These are phyloP conservation scores for Phoxinus dragarum DNA, from an alignment of 2,797 vertebrate species.

Conservation along the genomic window DNA sequence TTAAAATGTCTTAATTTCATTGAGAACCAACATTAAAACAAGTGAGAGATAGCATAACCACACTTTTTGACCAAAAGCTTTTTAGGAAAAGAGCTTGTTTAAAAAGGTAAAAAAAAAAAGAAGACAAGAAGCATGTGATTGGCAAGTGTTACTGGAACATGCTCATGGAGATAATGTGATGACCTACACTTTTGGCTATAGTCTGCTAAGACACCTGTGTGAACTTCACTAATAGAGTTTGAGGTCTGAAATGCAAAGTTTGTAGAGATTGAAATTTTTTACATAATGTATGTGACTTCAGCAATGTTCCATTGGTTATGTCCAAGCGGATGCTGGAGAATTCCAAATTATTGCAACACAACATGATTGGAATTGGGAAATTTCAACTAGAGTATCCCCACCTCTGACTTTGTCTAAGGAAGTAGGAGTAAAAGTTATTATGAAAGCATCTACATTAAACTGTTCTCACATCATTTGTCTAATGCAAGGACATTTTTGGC, in stretches of 20 bases:
- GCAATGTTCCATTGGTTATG: background rate
- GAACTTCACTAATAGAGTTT: background rate
- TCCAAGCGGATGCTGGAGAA: too few species aligned
- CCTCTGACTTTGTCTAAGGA: too few species aligned
- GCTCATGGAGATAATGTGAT: background rate
- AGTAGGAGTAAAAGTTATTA: too few species aligned
- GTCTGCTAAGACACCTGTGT: background rate
- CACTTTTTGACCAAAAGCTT: background rate
- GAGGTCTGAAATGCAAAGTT: background rate
- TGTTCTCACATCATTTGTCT: too few species aligned
- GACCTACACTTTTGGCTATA: background rate
- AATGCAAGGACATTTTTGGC: background rate
- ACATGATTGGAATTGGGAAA: too few species aligned
- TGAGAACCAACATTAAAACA: background rate
- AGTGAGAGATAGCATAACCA: background rate
- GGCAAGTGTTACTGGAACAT: background rate
- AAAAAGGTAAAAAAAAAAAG: background rate
- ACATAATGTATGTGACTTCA: background rate
- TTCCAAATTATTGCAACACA: too few species aligned
- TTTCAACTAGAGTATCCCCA: too few species aligned
- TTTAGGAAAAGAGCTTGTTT: background rate
- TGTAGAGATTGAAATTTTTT: background rate
- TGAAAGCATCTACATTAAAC: too few species aligned
- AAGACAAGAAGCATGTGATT: background rate
- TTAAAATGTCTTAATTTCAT: background rate